phyloP scores from a whole-genome alignment of 2,113 vertebrate species.

The Brienomyrus longianalis region DNA sequence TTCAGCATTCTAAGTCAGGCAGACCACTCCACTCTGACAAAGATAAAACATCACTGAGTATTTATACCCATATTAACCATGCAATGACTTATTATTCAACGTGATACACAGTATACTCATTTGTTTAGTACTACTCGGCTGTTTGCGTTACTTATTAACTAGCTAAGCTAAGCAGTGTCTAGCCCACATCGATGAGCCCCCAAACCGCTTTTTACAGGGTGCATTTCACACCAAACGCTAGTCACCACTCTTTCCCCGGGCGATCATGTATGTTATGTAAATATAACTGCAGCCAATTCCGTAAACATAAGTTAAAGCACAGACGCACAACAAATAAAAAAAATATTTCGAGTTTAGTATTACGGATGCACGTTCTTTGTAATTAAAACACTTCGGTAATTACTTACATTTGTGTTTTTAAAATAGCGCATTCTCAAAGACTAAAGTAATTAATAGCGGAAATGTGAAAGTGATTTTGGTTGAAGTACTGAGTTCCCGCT shows the following conservation, averaged over 20 bases:
- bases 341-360: not conserved
- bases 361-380: not conserved
- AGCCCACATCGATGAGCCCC: not conserved
- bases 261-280: not conserved
- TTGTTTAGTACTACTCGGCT: not conserved
- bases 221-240: slow-evolving; percentile 1
- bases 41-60: not conserved
- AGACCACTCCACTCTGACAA: not conserved
- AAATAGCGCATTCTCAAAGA: not conserved
- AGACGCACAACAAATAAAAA: not conserved
- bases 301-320: not conserved
- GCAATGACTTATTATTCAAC: not conserved
- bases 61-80: not conserved
- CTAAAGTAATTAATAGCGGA: not conserved
- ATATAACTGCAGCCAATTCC: not conserved
- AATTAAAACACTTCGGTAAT: not conserved
- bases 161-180: not conserved
- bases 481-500: not conserved
- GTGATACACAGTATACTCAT: not conserved
- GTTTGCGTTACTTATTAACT: not conserved
- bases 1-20: not conserved
- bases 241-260: not conserved
- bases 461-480: not conserved
- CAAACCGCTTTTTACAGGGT: not conserved
- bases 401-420: not conserved